These are phyloP conservation scores for Anas bahamensis DNA, from an alignment of 2,797 vertebrate species.

Conservation along the genomic window DNA sequence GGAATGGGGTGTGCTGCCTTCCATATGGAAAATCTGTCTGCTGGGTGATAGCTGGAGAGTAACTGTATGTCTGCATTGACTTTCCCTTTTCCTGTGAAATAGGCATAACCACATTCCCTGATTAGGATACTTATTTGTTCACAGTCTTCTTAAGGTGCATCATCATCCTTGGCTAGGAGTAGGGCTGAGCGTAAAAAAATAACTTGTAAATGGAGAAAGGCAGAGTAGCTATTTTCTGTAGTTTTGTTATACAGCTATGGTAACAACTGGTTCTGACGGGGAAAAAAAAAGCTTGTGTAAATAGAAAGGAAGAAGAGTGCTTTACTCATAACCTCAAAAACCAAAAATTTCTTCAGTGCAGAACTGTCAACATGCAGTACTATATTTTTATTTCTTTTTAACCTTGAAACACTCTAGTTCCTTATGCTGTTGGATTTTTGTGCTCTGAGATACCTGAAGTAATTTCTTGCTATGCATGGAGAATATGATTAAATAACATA, in stretches of 20 bases:
- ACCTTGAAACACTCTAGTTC: neutral
- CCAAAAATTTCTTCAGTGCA: neutral
- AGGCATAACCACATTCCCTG: neutral
- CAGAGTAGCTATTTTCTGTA: neutral
- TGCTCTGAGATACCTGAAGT: neutral
- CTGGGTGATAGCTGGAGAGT: neutral
- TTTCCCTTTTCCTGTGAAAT: neutral
- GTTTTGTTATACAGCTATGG: neutral
- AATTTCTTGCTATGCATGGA: neutral
- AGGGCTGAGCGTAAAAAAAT: neutral
- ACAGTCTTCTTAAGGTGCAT: neutral
- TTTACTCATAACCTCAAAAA: neutral
- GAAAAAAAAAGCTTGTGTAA: neutral
- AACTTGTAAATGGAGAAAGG: neutral
- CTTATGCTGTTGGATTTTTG: neutral
- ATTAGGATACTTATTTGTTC: neutral
- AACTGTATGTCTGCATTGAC: fast-evolving
- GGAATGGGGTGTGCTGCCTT: neutral
- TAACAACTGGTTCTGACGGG: neutral
- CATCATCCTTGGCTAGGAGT: neutral
- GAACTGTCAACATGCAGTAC: neutral
- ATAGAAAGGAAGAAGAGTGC: neutral
- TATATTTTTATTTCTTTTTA: neutral
- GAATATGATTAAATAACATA: neutral
- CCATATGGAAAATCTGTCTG: neutral